Evolutionary conservation across 1,140 invertebrate species (phyloP).

Genomic region (Heliconius eleuchia): DNA sequence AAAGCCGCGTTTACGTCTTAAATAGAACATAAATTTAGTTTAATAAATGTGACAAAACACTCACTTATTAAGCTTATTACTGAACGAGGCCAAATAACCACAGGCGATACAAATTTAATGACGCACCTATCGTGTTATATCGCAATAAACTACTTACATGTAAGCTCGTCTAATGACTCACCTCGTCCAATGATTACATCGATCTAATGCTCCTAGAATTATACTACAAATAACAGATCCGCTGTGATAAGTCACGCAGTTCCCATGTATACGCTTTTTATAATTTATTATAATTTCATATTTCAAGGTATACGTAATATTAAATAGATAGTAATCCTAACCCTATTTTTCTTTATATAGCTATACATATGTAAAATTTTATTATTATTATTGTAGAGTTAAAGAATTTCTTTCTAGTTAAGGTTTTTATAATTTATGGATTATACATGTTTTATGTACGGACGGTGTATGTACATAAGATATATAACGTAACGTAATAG

Average conservation of each 20-base stretch:
- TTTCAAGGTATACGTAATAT: too few species aligned
- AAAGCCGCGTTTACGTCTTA: too few species aligned
- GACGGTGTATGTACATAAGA: too few species aligned
- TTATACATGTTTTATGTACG: too few species aligned
- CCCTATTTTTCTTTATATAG: too few species aligned
- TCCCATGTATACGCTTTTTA: neutral
- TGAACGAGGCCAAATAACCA: neutral
- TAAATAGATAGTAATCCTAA: too few species aligned
- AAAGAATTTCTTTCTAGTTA: too few species aligned
- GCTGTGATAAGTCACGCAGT: constrained; percentile 20
- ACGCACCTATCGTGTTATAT: constrained; percentile 20
- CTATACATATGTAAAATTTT: too few species aligned
- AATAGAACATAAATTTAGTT: too few species aligned
- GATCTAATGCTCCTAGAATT: constrained; percentile 15
- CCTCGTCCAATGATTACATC: constrained; percentile 24
- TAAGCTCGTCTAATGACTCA: constrained; percentile 29
- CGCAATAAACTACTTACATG: constrained; percentile 9
- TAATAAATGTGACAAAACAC: neutral
- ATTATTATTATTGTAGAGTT: too few species aligned
- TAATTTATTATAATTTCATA: neutral
- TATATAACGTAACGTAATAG: too few species aligned
- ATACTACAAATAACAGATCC: constrained; percentile 20
- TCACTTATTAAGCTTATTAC: neutral
- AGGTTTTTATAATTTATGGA: too few species aligned
- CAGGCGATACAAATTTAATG: neutral